phyloP scores from a whole-genome alignment of 2,888 invertebrate genomes.

The Phania funesta region DNA sequence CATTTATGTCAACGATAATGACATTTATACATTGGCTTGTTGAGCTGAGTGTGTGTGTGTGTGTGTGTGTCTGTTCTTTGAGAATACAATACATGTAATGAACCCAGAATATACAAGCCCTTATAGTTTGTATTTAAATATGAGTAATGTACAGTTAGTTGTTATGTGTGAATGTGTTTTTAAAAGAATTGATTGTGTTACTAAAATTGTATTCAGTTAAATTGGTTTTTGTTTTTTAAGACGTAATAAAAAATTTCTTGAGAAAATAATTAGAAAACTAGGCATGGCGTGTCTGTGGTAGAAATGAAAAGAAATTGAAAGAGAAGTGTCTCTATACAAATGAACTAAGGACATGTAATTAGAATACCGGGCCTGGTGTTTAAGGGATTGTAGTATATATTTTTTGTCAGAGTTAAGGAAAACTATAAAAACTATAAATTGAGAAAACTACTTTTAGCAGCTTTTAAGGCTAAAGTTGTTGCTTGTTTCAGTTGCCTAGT shows the following conservation, averaged over 20 bases:
- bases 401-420: too few species aligned
- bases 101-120: neutral
- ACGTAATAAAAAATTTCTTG: slow-evolving; percentile 34
- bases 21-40: slow-evolving; percentile 71
- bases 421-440: too few species aligned
- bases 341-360: neutral
- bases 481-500: too few species aligned
- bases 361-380: neutral
- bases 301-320: slow-evolving; percentile 12
- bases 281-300: slow-evolving; percentile 42
- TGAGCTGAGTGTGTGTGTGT: neutral
- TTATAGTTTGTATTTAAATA: slow-evolving; percentile 28
- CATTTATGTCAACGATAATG: slow-evolving; percentile 79
- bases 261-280: slow-evolving; percentile 45
- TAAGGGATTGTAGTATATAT: too few species aligned
- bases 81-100: slow-evolving; percentile 8
- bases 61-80: neutral
- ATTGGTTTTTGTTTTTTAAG: slow-evolving; percentile 13
- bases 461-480: too few species aligned
- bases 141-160: neutral
- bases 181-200: neutral
- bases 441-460: too few species aligned
- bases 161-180: neutral
- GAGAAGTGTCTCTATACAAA: neutral
- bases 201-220: slow-evolving; percentile 24